Base-by-base conservation (phyloP, 2,888 invertebrate genomes). In the Orchestes rusci region DNA sequence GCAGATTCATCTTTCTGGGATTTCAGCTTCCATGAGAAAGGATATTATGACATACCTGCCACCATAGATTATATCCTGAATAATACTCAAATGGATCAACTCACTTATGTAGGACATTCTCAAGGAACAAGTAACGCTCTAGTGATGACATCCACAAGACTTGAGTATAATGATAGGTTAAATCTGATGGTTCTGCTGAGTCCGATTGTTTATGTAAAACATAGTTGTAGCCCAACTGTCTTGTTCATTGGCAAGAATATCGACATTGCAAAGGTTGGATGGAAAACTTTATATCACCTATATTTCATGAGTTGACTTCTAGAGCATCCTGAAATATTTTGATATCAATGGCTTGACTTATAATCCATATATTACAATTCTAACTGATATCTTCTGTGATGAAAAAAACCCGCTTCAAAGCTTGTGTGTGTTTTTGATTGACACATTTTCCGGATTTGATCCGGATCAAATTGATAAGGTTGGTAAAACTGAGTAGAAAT, bases 81-180 rank as follows among this genome's bases (percentile, higher is more conserved):
- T 1, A 34, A 52, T 1, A 81, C 85, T 0, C 72, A 73, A 0
- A 68, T 72, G 12, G 49, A 71, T 0, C 69, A 77, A 34, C 57
- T 90, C 0, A 80, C 81, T 55, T 89, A 86, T 59, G 67, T 85
- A 1, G 89, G 88, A 0, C 85, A 88, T 61, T 89, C 86, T 0
- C 77, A 79, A 61, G 88, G 86, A 3, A 77, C 80, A 0, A 79
- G 80, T 0, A 57, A 69, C 1, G 81, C 80, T 59, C 80, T 75
- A 58, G 77, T 80, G 0, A 71, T 80, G 75, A 70, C 70, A 16
- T 73, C 77, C 1, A 67, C 75, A 34, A 65, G 68, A 7, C 78
- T 81, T 0, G 73, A 75, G 20, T 81, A 80, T 54, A 79, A 80
- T 58, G 59, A 67, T 0, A 82, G 80, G 61, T 72, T 84, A 2